These are phyloP conservation scores for Hippocampus barbouri DNA, from an alignment of 2,113 vertebrate genomes.

Conservation along the genomic window DNA sequence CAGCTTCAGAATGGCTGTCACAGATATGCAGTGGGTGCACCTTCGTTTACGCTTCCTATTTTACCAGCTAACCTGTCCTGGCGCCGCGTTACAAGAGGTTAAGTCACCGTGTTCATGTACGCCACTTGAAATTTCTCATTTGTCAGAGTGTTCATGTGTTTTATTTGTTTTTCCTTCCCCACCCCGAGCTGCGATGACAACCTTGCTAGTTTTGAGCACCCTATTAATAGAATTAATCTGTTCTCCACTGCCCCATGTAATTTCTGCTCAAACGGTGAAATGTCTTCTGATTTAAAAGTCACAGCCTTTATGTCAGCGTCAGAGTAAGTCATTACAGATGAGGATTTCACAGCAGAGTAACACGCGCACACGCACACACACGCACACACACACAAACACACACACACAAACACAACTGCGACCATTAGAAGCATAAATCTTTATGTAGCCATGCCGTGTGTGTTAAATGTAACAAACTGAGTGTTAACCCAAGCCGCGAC, in stretches of 20 bases:
- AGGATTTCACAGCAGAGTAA: constrained; percentile 52
- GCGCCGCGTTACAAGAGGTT: constrained; percentile 58
- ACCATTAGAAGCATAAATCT: constrained; percentile 26
- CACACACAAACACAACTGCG: background rate
- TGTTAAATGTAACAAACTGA: constrained; percentile 24
- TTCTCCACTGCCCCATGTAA: constrained; percentile 62
- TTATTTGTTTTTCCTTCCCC: constrained; percentile 4
- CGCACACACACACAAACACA: background rate
- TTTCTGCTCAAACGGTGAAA: constrained; percentile 56
- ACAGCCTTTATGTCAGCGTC: constrained; percentile 51
- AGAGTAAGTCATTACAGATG: constrained; percentile 51
- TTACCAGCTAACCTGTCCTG: constrained; percentile 63
- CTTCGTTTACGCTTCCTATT: constrained; percentile 29
- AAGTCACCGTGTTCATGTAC: constrained; percentile 55
- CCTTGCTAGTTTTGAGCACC: constrained; percentile 62
- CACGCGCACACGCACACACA: background rate
- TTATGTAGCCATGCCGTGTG: constrained; percentile 19
- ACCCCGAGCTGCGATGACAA: constrained; percentile 61
- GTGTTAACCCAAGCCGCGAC: constrained; percentile 30
- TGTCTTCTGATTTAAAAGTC: constrained; percentile 43
- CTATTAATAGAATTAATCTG: constrained; percentile 66
- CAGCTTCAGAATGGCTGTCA: constrained; percentile 27
- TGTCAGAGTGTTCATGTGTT: constrained; percentile 62
- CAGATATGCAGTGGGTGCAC: constrained; percentile 4
- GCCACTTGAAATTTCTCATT: constrained; percentile 68